Conservation (phyloP, 2,797 vertebrate species). For the Sebastolobus altivelis region DNA sequence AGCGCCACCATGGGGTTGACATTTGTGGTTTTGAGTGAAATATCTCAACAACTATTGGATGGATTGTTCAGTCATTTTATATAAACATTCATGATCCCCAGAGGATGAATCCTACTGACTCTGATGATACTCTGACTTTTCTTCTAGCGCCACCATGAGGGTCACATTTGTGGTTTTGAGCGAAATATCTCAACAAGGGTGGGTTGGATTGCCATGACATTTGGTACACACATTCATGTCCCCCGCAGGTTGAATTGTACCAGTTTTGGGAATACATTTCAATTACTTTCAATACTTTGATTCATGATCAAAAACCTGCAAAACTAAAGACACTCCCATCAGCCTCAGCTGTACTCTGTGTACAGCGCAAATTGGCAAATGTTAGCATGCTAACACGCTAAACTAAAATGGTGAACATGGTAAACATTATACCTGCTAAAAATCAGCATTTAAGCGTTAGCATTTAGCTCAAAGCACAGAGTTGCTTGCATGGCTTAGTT, state of each 20-base stretch:
- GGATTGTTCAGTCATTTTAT: no score
- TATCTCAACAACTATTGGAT: neutral
- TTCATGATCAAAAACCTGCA: neutral
- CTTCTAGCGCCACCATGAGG: neutral
- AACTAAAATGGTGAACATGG: neutral
- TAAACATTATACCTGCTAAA: neutral
- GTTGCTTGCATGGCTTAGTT: neutral
- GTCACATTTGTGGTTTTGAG: neutral
- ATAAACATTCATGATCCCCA: neutral
- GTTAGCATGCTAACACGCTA: neutral
- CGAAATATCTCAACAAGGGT: neutral
- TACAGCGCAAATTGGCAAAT: neutral
- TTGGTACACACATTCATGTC: neutral
- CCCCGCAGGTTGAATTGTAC: neutral
- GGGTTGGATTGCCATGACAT: neutral
- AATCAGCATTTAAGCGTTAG: neutral
- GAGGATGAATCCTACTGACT: neutral
- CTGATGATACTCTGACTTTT: neutral
- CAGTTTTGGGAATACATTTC: neutral
- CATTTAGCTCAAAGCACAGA: neutral
- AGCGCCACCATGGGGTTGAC: neutral
- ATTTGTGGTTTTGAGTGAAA: neutral
- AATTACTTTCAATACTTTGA: neutral
- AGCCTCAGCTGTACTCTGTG: neutral
- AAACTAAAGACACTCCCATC: neutral